Conservation (phyloP, 2,888 invertebrate genomes). For the Cephus sareptanus region DNA sequence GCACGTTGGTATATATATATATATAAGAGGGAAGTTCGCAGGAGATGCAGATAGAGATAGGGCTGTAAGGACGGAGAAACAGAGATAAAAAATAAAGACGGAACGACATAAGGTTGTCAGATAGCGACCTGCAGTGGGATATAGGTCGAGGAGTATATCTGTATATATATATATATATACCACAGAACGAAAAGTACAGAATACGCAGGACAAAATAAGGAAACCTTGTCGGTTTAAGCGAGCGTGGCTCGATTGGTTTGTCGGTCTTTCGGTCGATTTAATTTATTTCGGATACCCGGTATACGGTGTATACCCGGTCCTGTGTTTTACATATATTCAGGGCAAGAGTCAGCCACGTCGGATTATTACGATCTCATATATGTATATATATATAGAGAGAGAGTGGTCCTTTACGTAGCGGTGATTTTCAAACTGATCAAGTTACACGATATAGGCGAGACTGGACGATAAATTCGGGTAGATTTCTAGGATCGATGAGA, state of each 20-base stretch:
- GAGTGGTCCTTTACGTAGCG: conserved; percentile 4
- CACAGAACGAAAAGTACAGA: not conserved
- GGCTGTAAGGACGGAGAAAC: not conserved
- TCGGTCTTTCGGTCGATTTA: conserved; percentile 30
- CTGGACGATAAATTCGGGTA: not conserved
- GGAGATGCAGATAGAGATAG: not conserved
- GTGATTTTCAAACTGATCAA: not conserved
- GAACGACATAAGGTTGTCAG: not conserved
- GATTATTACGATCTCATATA: not conserved
- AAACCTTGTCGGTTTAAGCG: not conserved
- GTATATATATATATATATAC: too few species aligned
- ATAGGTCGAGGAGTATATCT: not conserved
- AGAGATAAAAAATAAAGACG: not conserved
- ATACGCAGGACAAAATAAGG: not conserved
- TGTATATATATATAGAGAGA: not conserved
- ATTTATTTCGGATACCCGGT: conserved; percentile 14
- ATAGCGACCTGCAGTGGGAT: not conserved
- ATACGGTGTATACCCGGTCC: not conserved
- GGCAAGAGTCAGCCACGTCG: not conserved
- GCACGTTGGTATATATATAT: not conserved
- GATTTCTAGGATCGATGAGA: not conserved
- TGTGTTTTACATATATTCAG: not conserved
- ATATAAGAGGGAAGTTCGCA: not conserved
- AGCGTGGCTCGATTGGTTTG: conserved; percentile 40
- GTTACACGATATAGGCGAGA: conserved; percentile 1